Base-by-base conservation (phyloP, 2,797 vertebrate genomes). In the Pyrrhura leucotis region DNA sequence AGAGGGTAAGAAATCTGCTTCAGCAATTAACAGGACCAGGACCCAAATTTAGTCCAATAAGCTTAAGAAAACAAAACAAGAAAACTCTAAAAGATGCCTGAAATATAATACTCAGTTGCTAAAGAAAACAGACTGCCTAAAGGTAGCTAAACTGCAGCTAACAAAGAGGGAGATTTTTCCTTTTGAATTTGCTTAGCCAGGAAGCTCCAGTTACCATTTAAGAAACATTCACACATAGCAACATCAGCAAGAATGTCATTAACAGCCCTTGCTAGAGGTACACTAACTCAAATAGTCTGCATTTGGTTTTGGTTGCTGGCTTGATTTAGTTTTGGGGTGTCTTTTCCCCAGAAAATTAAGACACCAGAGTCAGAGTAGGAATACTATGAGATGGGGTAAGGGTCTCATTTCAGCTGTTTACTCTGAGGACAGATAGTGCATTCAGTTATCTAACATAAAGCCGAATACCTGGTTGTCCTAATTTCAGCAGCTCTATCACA, bases 171-270 rank as follows among this genome's bases (percentile, higher is more conserved):
- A 77, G 74, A 94, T 94, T 94, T 93, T 91, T 93, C 65, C 94
- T 92, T 95, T 94, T 83, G 68, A 92, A 94, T 95, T 67, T 56
- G 75, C 63, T 92, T 90, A 90, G 95, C 86, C 85, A 91, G 74
- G 94, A 97, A 95, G 93, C 88, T 95, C 93, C 83, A 88, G 83
- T 94, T 96, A 95, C 94, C 85, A 87, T 89, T 93, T 39, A 15
- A 84, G 88, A 76, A 95, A 91, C 83, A 89, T 84, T 92, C 77
- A 93, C 53, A 31, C 88, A 81, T 68, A 84, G 87, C 83, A 95
- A 96, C 89, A 94, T 63, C 61, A 83, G 89, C 78, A 94, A 88
- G 87, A 92, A 94, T 89, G 74, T 93, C 86, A 94, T 69, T 75
- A 95, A 69, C 65, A 77, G 67, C 77, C 75, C 75, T 74, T 79